Evolutionary conservation across 2,888 invertebrate species (phyloP).

Genomic region (Andrena chrysosceles): DNA sequence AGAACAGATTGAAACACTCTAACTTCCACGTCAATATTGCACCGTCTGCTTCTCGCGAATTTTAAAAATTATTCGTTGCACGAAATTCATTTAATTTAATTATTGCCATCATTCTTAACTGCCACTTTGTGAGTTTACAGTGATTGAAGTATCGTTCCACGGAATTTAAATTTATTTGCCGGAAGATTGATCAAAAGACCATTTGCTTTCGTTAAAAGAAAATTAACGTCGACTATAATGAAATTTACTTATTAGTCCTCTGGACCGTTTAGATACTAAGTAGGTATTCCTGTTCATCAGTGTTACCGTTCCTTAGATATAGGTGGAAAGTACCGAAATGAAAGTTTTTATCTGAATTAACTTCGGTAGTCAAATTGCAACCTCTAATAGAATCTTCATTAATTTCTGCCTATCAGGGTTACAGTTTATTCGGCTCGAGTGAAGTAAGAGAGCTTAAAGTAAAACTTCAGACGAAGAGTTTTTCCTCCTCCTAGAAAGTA

Average conservation of each 20-base stretch:
- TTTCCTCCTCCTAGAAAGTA: background rate
- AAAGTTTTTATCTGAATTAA: background rate
- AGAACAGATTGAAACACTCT: constrained; percentile 8
- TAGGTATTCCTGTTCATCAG: background rate
- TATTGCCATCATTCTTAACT: background rate
- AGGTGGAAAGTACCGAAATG: background rate
- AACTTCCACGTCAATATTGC: constrained; percentile 6
- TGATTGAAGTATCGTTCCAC: background rate
- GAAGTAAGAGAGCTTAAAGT: background rate
- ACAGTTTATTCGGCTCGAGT: background rate
- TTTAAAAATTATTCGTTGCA: background rate
- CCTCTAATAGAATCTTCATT: background rate
- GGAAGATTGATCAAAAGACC: too few species aligned
- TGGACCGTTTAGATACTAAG: background rate
- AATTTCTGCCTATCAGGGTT: constrained; percentile 7
- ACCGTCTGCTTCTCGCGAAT: background rate
- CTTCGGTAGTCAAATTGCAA: background rate
- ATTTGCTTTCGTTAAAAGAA: too few species aligned
- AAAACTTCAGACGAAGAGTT: background rate
- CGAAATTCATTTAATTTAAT: background rate
- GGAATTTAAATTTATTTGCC: background rate
- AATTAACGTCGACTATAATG: too few species aligned
- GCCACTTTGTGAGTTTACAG: background rate
- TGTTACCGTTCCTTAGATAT: constrained; percentile 9
- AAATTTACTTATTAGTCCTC: background rate